phyloP scores from a whole-genome alignment of 2,113 vertebrate species.

The Perca schrenkii region DNA sequence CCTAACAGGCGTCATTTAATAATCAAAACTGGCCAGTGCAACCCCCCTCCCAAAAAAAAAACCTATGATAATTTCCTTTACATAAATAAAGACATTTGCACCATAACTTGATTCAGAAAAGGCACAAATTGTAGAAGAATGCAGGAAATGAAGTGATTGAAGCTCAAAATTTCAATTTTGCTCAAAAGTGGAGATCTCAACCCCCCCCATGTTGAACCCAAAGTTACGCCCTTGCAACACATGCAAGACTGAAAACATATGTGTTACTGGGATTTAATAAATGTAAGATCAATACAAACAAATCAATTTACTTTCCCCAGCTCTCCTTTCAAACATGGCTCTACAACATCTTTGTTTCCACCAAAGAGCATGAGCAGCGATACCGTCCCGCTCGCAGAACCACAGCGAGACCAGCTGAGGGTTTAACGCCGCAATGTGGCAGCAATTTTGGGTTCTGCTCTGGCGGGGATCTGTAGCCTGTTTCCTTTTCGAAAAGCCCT shows the following conservation, averaged over 20 bases:
- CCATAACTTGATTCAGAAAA: no score
- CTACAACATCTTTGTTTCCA: not conserved
- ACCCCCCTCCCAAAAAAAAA: no score
- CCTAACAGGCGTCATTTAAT: no score
- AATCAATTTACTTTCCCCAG: not conserved
- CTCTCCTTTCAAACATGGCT: not conserved
- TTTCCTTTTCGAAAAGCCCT: slow-evolving; percentile 65
- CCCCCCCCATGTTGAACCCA: no score
- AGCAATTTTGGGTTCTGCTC: slow-evolving; percentile 71
- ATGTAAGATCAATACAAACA: not conserved
- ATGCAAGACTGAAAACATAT: not conserved
- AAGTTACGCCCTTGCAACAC: not conserved
- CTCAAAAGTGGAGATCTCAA: no score
- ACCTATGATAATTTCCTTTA: no score
- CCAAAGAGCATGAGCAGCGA: not conserved
- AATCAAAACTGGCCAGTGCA: no score
- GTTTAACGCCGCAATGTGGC: slow-evolving; percentile 74
- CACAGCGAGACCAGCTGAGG: slow-evolving; percentile 13
- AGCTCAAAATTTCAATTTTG: no score
- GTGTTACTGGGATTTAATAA: not conserved
- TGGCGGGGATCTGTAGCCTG: slow-evolving; percentile 40
- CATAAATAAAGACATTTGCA: no score
- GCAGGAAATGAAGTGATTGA: no score
- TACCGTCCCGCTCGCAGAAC: not conserved
- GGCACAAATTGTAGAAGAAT: no score